Percentiles rank a stretch among this genome's conserved stretches.
Conservation (phyloP, 1,140 invertebrate species). For the Nixonia krombeini region DNA sequence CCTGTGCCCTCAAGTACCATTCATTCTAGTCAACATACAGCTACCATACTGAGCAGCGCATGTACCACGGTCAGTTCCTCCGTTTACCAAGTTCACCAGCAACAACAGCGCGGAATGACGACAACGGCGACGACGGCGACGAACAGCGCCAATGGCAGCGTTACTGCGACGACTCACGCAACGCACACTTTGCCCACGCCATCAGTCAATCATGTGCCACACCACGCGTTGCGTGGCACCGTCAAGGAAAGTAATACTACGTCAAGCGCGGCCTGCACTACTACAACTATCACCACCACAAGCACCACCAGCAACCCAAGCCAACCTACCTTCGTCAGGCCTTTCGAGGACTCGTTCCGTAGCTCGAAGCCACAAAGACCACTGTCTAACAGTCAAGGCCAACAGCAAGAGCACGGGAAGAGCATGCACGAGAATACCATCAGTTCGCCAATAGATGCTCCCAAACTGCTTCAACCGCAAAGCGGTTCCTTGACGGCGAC, state of each 20-base stretch:
- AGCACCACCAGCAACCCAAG: constrained; percentile 25
- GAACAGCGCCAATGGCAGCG: constrained; percentile 21
- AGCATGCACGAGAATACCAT: constrained; percentile 1
- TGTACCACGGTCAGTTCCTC: constrained; percentile 51
- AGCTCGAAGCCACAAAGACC: constrained; percentile 55
- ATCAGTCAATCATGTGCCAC: constrained; percentile 13
- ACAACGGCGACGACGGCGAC: constrained; percentile 16
- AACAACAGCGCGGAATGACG: constrained; percentile 22
- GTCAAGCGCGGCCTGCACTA: constrained; percentile 18
- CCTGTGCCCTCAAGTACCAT: constrained; percentile 57
- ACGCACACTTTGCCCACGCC: constrained; percentile 48
- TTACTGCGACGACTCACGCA: constrained; percentile 54
- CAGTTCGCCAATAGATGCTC: not conserved
- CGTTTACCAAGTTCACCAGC: constrained; percentile 47
- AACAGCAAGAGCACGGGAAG: constrained; percentile 44
- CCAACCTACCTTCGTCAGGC: constrained; percentile 68
- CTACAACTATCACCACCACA: constrained; percentile 16
- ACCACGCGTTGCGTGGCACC: not conserved
- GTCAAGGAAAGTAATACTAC: constrained; percentile 35
- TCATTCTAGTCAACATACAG: constrained; percentile 67
- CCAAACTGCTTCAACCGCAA: constrained; percentile 34
- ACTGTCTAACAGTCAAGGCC: constrained; percentile 53
- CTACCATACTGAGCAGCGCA: constrained; percentile 52
- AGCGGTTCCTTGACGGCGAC: constrained; percentile 31
- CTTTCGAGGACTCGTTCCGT: constrained; percentile 69